phyloP scores from a whole-genome alignment of 2,113 vertebrate species.

The Xiphias gladius region DNA sequence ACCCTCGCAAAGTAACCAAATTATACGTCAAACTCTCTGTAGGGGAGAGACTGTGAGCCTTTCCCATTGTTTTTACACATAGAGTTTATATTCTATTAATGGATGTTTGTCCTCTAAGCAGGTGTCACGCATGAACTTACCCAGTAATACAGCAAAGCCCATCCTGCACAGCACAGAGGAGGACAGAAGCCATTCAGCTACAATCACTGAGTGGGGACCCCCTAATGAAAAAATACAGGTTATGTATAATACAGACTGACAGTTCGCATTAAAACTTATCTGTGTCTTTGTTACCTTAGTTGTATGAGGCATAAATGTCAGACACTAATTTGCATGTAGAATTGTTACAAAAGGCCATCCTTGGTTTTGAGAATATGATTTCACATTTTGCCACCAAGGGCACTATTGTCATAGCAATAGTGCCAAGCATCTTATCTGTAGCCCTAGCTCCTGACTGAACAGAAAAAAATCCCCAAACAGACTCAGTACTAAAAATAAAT shows the following conservation, averaged over 20 bases:
- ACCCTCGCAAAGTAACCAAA: not conserved
- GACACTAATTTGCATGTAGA: not conserved
- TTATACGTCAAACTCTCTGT: not conserved
- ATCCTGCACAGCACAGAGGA: conserved; percentile 87
- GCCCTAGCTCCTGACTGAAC: conserved; percentile 24
- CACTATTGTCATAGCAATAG: conserved; percentile 54
- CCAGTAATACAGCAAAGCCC: conserved; percentile 91
- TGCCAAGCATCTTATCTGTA: conserved; percentile 25
- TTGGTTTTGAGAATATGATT: conserved; percentile 25
- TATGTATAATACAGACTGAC: not conserved
- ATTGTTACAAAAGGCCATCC: conserved; percentile 1
- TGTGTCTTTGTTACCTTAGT: not conserved
- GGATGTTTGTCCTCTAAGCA: conserved; percentile 6
- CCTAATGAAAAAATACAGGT: conserved; percentile 79
- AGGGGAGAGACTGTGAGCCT: not conserved
- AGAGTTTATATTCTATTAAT: not conserved
- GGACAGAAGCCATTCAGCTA: conserved; percentile 91
- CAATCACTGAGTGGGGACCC: conserved; percentile 91
- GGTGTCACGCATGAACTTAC: conserved; percentile 80
- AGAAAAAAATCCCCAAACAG: conserved; percentile 28
- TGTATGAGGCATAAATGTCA: not conserved
- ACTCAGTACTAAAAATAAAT: conserved; percentile 39
- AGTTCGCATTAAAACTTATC: not conserved
- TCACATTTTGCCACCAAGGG: conserved; percentile 4
- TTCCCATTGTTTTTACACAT: not conserved